A percentile compares a stretch with the other conserved stretches of the same genome.
Evolutionary conservation across 2,113 vertebrate species (phyloP).

Genomic region (Microtus pennsylvanicus): DNA sequence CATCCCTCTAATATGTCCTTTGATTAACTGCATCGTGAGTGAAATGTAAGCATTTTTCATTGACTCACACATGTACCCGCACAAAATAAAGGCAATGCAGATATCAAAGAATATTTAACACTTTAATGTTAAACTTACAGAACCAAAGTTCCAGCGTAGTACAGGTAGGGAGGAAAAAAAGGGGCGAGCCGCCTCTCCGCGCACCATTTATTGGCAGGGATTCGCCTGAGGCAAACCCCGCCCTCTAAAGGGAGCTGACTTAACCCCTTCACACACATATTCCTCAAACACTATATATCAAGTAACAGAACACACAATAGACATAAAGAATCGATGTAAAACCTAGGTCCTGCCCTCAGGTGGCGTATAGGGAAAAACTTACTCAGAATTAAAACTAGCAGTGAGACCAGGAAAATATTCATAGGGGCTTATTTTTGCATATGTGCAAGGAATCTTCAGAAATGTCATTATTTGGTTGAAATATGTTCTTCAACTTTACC

Average conservation of each 20-base stretch:
- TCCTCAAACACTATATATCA: neutral
- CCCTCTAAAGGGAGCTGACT: too few species aligned
- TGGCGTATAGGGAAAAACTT: neutral
- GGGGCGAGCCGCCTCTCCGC: too few species aligned
- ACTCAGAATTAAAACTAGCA: neutral
- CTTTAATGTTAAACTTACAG: too few species aligned
- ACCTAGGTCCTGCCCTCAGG: neutral
- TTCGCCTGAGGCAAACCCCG: too few species aligned
- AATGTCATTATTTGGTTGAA: neutral
- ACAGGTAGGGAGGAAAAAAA: too few species aligned
- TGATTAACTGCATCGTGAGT: neutral
- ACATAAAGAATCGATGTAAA: neutral
- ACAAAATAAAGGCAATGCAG: too few species aligned
- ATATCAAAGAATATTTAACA: too few species aligned
- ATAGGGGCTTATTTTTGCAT: neutral
- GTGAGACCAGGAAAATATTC: neutral
- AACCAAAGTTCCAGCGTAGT: too few species aligned
- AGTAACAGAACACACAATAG: neutral
- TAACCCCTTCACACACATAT: too few species aligned
- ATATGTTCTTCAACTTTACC: neutral
- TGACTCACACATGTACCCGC: neutral
- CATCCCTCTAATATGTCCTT: neutral
- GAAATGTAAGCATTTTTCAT: neutral
- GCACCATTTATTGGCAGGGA: too few species aligned
- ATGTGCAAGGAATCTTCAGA: neutral